Conservation (phyloP, 2,113 vertebrate genomes). For the Otolemur garnettii region DNA sequence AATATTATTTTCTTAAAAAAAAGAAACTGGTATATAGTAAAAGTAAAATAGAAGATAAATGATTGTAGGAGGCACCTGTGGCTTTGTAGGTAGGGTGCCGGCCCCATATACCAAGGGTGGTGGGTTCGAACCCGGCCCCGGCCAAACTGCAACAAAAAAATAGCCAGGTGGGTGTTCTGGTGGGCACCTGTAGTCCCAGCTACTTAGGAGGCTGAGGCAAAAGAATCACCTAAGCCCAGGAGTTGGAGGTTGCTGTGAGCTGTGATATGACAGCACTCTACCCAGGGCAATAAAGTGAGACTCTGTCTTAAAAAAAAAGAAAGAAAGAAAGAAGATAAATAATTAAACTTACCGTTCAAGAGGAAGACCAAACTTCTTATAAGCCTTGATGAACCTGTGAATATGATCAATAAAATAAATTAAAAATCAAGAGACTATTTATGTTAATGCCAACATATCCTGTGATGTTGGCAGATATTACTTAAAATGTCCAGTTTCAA, state of each 20-base stretch:
- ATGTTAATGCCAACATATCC: background rate
- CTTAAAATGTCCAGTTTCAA: too few relatives aligned
- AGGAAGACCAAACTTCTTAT: slow-evolving; percentile 99
- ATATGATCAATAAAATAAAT: slow-evolving; percentile 58
- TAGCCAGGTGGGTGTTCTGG: too few relatives aligned
- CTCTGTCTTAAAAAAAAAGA: background rate
- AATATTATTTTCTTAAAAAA: background rate
- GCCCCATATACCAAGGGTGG: too few relatives aligned
- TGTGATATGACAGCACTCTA: too few relatives aligned
- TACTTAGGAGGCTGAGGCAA: too few relatives aligned
- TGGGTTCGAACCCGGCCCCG: too few relatives aligned
- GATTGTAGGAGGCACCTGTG: background rate
- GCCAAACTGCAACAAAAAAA: too few relatives aligned
- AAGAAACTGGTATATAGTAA: background rate
- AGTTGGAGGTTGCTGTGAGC: too few relatives aligned
- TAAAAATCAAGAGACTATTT: slow-evolving; percentile 12
- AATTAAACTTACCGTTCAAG: slow-evolving; percentile 93
- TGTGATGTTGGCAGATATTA: background rate
- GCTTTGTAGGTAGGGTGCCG: too few relatives aligned
- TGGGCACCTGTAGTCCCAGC: too few relatives aligned
- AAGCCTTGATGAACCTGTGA: slow-evolving; percentile 98
- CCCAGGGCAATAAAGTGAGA: too few relatives aligned
- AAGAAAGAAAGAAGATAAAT: background rate
- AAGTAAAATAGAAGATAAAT: slow-evolving; percentile 14
- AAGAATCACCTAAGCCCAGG: too few relatives aligned